Evolutionary conservation across 2,113 vertebrate species (phyloP).

Genomic region (Chunga burmeisteri): DNA sequence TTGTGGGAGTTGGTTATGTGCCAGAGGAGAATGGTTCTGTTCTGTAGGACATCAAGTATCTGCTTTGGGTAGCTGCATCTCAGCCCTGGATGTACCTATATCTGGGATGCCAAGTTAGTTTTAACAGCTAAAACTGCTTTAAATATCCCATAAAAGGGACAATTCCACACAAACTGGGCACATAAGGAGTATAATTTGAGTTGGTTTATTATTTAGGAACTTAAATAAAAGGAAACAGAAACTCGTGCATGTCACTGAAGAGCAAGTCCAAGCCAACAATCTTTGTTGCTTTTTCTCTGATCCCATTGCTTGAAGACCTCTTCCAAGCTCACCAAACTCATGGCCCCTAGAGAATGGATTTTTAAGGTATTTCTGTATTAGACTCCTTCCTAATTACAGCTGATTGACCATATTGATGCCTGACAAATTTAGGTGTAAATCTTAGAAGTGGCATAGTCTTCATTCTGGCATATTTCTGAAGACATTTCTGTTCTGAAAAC

Average conservation of each 20-base stretch:
- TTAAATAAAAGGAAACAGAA: neutral
- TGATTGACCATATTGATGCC: neutral
- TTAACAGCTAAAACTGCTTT: neutral
- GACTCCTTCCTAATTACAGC: neutral
- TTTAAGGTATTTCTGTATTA: neutral
- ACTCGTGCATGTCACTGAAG: neutral
- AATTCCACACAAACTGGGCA: neutral
- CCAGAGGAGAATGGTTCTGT: neutral
- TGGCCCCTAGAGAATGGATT: neutral
- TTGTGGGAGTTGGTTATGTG: neutral
- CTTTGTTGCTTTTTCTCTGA: neutral
- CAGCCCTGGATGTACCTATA: neutral
- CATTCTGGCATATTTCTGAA: neutral
- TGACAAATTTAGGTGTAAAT: neutral
- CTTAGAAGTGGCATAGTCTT: neutral
- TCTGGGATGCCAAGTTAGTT: neutral
- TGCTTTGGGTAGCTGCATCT: neutral
- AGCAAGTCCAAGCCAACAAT: neutral
- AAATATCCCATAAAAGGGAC: neutral
- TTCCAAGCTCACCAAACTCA: neutral
- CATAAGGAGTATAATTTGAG: neutral
- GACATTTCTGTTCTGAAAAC: neutral
- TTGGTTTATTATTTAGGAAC: neutral
- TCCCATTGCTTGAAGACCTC: neutral
- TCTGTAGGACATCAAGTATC: neutral